phyloP scores from a whole-genome alignment of 2,113 vertebrate species.

The Myotis davidii region DNA sequence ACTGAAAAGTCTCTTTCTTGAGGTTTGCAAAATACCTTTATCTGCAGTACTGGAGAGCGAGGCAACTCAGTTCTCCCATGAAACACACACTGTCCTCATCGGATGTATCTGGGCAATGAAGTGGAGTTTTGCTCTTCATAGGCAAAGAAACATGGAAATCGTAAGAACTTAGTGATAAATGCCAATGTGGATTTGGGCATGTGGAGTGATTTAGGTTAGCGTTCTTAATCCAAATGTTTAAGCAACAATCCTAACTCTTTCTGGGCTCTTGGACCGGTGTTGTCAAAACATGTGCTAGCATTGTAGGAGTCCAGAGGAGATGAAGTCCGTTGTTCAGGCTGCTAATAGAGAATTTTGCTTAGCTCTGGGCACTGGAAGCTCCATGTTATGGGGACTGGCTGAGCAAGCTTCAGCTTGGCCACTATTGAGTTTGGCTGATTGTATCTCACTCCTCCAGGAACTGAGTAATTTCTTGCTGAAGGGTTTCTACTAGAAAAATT shows the following conservation, averaged over 20 bases:
- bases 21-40: not conserved
- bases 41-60: not conserved
- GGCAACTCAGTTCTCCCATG: not conserved
- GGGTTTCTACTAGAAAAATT: constrained; percentile 1
- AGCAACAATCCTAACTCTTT: not conserved
- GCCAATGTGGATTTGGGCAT: not conserved
- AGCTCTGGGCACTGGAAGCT: not conserved
- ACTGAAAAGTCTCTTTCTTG: not conserved
- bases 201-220: not conserved
- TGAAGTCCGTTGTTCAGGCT: not conserved
- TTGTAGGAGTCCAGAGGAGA: not conserved
- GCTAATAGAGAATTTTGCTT: not conserved
- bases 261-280: not conserved
- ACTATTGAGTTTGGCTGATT: not conserved
- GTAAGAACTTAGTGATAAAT: not conserved
- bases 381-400: not conserved
- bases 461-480: not conserved
- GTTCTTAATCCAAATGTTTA: not conserved
- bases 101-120: not conserved
- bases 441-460: not conserved
- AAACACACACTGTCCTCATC: not conserved
- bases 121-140: not conserved
- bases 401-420: not conserved
- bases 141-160: not conserved
- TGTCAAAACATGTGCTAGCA: not conserved